These are phyloP conservation scores for Chaenodraco wilsoni DNA, from an alignment of 2,797 vertebrate species.

Conservation along the genomic window DNA sequence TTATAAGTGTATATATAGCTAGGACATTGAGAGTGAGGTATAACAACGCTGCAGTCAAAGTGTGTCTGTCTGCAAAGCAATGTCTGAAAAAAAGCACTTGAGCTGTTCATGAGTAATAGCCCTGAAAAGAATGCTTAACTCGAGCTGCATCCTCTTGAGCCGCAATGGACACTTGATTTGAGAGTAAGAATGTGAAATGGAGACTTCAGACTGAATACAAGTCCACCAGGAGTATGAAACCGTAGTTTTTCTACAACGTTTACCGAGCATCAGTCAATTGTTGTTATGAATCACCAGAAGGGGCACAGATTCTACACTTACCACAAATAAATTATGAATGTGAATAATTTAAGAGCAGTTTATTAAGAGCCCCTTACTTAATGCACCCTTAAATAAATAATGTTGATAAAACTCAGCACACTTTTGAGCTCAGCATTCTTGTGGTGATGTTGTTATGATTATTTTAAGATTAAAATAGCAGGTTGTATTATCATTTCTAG, in stretches of 20 bases:
- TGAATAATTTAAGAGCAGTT: background rate
- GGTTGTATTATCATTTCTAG: background rate
- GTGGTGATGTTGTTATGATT: background rate
- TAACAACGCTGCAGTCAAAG: conserved; percentile 4
- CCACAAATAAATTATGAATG: background rate
- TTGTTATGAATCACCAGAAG: background rate
- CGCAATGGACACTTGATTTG: conserved; percentile 14
- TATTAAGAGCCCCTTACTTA: background rate
- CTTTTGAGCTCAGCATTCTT: background rate
- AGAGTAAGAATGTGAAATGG: conserved; percentile 22
- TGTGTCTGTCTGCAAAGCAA: conserved; percentile 1
- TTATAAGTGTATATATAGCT: background rate
- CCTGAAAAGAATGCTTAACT: conserved; percentile 13
- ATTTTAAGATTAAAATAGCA: background rate
- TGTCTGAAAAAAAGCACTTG: conserved; percentile 20
- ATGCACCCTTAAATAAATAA: background rate
- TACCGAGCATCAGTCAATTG: background rate
- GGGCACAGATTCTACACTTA: background rate
- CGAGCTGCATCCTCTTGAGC: conserved; percentile 1
- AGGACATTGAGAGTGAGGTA: background rate
- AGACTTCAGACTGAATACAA: conserved; percentile 1
- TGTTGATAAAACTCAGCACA: background rate
- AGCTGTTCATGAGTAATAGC: background rate
- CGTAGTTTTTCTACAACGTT: background rate
- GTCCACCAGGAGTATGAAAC: background rate